phyloP scores from a whole-genome alignment of 2,888 invertebrate species.

The Chrysolina oricalcia region DNA sequence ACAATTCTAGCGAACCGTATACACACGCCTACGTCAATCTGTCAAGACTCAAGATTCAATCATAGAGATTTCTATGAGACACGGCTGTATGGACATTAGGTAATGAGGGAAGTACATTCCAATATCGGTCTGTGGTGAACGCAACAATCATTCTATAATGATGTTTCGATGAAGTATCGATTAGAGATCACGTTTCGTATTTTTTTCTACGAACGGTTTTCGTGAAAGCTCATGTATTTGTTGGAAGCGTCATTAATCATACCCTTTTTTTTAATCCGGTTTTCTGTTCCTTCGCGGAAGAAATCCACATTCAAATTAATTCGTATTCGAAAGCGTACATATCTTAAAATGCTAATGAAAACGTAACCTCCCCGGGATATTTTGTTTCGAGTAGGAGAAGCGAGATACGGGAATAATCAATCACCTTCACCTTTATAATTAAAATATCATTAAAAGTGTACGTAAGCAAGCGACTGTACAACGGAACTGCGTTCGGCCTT shows the following conservation, averaged over 20 bases:
- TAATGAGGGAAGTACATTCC: background rate
- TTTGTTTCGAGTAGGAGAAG: slow-evolving; percentile 19
- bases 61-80: too few relatives aligned
- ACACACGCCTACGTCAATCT: too few relatives aligned
- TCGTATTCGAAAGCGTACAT: background rate
- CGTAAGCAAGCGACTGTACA: background rate
- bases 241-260: slow-evolving; percentile 4
- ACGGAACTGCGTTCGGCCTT: background rate
- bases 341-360: slow-evolving; percentile 25
- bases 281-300: slow-evolving; percentile 8
- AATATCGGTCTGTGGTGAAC: background rate
- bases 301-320: slow-evolving; percentile 14
- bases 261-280: background rate
- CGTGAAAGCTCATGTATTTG: slow-evolving; percentile 13
- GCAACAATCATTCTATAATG: background rate
- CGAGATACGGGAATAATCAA: slow-evolving; percentile 27
- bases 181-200: background rate
- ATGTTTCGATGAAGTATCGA: slow-evolving; percentile 12
- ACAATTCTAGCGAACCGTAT: too few relatives aligned
- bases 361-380: slow-evolving; percentile 23
- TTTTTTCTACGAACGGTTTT: background rate
- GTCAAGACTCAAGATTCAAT: too few relatives aligned
- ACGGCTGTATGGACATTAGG: too few relatives aligned
- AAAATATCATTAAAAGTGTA: slow-evolving; percentile 35
- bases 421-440: slow-evolving; percentile 35